phyloP scores from a whole-genome alignment of 2,888 invertebrate genomes.

The Apocheima hispidaria region DNA sequence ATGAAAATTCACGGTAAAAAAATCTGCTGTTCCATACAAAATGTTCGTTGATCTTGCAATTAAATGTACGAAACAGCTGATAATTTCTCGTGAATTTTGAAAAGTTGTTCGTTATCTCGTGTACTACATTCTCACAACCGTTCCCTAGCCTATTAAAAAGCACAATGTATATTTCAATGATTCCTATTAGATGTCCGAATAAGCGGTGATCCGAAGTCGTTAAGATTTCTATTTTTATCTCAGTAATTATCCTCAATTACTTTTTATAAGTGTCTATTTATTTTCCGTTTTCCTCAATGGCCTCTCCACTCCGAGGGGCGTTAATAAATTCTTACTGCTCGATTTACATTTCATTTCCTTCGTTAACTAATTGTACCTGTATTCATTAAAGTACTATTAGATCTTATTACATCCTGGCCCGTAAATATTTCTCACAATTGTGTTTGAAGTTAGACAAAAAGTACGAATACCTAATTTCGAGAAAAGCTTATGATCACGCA shows the following conservation, averaged over 20 bases:
- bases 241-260: slow-evolving; percentile 29
- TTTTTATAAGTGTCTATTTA: slow-evolving; percentile 25
- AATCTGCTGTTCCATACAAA: too few relatives aligned
- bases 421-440: slow-evolving; percentile 48
- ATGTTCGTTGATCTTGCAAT: too few relatives aligned
- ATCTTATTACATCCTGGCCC: slow-evolving; percentile 49
- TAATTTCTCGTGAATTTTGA: too few relatives aligned
- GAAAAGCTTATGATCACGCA: slow-evolving; percentile 24
- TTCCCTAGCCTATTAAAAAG: not conserved
- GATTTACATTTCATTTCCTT: slow-evolving; percentile 56
- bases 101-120: too few relatives aligned
- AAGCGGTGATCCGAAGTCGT: not conserved
- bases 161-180: not conserved
- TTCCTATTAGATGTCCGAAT: not conserved
- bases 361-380: slow-evolving; percentile 43
- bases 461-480: slow-evolving; percentile 14
- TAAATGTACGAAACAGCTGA: too few relatives aligned
- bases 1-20: too few relatives aligned
- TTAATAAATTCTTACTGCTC: slow-evolving; percentile 45
- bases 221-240: slow-evolving; percentile 10
- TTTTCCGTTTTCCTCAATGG: slow-evolving; percentile 40
- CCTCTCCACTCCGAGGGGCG: slow-evolving; percentile 27
- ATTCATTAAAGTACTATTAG: slow-evolving; percentile 43
- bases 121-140: too few relatives aligned
- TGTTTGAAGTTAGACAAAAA: slow-evolving; percentile 30